Conservation (phyloP, 2,113 vertebrate species). For the Limanda limanda region DNA sequence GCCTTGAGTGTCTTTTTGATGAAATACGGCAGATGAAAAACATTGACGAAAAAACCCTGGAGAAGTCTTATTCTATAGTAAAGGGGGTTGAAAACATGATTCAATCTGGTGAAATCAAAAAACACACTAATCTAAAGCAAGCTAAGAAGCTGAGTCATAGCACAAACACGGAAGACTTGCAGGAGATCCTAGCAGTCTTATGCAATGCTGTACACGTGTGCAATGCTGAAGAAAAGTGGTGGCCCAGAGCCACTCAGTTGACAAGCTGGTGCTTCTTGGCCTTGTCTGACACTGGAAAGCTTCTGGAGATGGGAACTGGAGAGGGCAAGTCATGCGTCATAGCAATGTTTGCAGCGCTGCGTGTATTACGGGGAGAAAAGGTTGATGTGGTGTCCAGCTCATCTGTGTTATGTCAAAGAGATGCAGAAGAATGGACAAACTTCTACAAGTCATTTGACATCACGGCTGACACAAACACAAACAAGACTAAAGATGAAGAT, state of each 20-base stretch:
- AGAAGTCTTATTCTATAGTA: background rate
- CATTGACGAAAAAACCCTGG: slow-evolving; percentile 43
- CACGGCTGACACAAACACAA: no score
- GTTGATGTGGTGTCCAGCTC: slow-evolving; percentile 28
- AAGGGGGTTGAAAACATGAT: slow-evolving; percentile 29
- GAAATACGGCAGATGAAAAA: slow-evolving; percentile 30
- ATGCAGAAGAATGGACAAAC: background rate
- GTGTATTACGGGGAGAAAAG: no score
- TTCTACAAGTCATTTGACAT: no score
- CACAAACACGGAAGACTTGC: background rate
- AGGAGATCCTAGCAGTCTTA: background rate
- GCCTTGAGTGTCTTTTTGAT: background rate
- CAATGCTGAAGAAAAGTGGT: background rate
- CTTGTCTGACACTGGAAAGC: no score
- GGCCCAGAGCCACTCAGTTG: no score
- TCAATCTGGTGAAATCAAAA: slow-evolving; percentile 17
- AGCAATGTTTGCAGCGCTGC: no score
- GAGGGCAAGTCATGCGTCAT: no score
- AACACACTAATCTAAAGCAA: slow-evolving; percentile 6
- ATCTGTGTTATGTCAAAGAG: slow-evolving; percentile 36
- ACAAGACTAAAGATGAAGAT: no score
- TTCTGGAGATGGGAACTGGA: no score
- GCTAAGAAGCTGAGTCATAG: background rate
- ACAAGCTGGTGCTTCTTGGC: no score
- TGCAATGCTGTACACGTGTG: background rate